A percentile compares a stretch with the other conserved stretches of the same genome.
Conservation (phyloP, 2,113 vertebrate genomes). For the Passer montanus region DNA sequence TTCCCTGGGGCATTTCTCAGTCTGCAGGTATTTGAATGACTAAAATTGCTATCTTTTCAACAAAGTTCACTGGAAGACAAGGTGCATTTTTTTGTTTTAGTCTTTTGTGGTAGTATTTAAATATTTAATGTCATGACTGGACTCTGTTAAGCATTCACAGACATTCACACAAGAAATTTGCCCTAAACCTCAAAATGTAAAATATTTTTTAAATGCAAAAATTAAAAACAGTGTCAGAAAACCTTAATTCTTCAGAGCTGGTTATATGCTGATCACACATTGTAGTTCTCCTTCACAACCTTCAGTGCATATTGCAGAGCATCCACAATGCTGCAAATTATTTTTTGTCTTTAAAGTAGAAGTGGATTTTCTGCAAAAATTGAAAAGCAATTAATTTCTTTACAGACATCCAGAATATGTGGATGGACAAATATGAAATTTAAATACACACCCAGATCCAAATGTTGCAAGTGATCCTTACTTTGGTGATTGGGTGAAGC, state of each 20-base stretch:
- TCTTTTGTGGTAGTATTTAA: not conserved
- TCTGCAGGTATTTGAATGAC: not conserved
- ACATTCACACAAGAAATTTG: not conserved
- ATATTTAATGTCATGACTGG: not conserved
- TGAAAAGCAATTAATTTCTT: slow-evolving; percentile 40
- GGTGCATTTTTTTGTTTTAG: not conserved
- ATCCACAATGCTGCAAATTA: not conserved
- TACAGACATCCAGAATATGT: not conserved
- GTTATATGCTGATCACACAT: not conserved
- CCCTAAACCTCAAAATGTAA: not conserved
- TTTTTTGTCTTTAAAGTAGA: slow-evolving; percentile 25
- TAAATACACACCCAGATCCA: slow-evolving; percentile 7
- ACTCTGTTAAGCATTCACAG: not conserved
- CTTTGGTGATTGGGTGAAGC: not conserved
- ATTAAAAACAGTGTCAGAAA: not conserved
- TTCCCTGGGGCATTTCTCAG: not conserved
- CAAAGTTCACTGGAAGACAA: slow-evolving; percentile 7
- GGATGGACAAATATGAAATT: not conserved
- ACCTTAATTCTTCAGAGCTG: not conserved
- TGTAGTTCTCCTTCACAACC: not conserved
- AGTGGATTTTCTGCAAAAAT: slow-evolving; percentile 32
- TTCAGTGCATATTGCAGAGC: not conserved
- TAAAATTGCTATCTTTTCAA: not conserved
- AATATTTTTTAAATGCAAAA: not conserved
- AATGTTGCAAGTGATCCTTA: not conserved